Conservation (phyloP, 1,140 invertebrate genomes). For the Archivesica marissinica region DNA sequence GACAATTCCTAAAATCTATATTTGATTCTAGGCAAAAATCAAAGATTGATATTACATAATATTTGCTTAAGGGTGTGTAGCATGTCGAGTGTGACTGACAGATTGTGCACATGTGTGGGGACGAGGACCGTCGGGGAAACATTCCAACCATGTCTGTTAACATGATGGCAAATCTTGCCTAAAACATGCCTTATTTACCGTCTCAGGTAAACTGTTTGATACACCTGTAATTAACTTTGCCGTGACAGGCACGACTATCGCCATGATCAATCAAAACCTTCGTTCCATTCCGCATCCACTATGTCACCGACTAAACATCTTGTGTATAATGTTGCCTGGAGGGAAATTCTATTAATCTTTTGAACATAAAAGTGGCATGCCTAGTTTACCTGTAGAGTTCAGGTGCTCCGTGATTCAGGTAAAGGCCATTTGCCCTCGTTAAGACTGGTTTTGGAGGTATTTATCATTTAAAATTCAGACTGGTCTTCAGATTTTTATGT, state of each 20-base stretch:
- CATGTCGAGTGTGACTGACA: too few relatives aligned
- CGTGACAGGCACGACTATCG: slow-evolving; percentile 47
- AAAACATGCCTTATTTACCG: slow-evolving; percentile 30
- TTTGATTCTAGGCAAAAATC: too few relatives aligned
- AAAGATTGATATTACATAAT: too few relatives aligned
- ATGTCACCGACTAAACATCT: slow-evolving; percentile 45
- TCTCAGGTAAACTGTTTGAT: slow-evolving; percentile 46
- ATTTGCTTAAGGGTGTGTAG: too few relatives aligned
- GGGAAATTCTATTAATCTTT: slow-evolving; percentile 63
- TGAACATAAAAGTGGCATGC: slow-evolving; percentile 62
- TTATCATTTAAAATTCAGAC: slow-evolving; percentile 1
- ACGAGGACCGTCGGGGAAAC: neutral
- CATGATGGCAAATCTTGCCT: neutral
- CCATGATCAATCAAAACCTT: slow-evolving; percentile 53
- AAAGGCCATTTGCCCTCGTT: slow-evolving; percentile 3
- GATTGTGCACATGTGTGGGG: too few relatives aligned
- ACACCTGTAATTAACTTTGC: slow-evolving; percentile 57
- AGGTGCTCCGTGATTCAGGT: slow-evolving; percentile 27
- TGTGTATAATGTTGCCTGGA: slow-evolving; percentile 54
- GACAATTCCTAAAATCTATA: too few relatives aligned
- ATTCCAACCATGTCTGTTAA: slow-evolving; percentile 32
- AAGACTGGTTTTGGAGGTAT: neutral
- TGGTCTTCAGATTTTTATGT: neutral
- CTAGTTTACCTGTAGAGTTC: slow-evolving; percentile 49
- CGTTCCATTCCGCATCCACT: slow-evolving; percentile 46